A percentile compares a stretch with the other conserved stretches of the same genome.
These are phyloP conservation scores for Odontamblyopus lacepedii DNA, from an alignment of 2,797 vertebrate genomes.

Conservation along the genomic window DNA sequence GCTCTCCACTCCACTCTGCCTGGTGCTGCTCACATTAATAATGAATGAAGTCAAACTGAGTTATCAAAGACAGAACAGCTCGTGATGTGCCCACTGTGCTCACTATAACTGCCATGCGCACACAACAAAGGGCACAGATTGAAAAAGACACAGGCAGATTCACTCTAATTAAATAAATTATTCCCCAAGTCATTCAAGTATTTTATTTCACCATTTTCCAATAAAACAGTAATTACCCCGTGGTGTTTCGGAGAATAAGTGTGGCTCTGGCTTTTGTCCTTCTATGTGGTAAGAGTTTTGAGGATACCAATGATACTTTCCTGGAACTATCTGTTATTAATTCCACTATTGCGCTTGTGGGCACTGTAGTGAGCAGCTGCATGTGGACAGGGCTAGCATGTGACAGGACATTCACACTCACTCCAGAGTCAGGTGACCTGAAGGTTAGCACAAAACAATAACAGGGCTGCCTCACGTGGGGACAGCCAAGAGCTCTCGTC, in stretches of 20 bases:
- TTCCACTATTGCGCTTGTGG: conserved; percentile 57
- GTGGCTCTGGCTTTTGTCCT: conserved; percentile 28
- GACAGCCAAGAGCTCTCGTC: conserved; percentile 27
- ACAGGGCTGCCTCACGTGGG: conserved; percentile 35
- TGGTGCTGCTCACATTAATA: conserved; percentile 7
- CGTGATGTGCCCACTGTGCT: conserved; percentile 25
- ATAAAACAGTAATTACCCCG: conserved; percentile 45
- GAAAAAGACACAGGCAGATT: conserved; percentile 28
- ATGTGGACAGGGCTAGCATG: conserved; percentile 29
- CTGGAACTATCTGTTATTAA: conserved; percentile 67
- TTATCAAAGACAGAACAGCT: conserved; percentile 16
- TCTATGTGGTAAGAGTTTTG: conserved; percentile 59
- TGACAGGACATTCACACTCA: conserved; percentile 29
- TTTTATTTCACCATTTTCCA: conserved; percentile 48
- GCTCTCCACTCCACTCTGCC: background rate
- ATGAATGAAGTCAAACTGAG: conserved; percentile 3
- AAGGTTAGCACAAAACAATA: conserved; percentile 66
- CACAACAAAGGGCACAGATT: conserved; percentile 20
- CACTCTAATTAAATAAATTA: conserved; percentile 17
- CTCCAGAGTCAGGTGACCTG: conserved; percentile 57
- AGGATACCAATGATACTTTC: conserved; percentile 47
- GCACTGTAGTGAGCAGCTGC: conserved; percentile 46
- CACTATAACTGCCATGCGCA: conserved; percentile 25
- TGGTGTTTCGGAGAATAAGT: conserved; percentile 28
- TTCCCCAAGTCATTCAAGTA: conserved; percentile 16